Evolutionary conservation across 2,113 vertebrate genomes (phyloP).

Genomic region (Ochotona princeps): DNA sequence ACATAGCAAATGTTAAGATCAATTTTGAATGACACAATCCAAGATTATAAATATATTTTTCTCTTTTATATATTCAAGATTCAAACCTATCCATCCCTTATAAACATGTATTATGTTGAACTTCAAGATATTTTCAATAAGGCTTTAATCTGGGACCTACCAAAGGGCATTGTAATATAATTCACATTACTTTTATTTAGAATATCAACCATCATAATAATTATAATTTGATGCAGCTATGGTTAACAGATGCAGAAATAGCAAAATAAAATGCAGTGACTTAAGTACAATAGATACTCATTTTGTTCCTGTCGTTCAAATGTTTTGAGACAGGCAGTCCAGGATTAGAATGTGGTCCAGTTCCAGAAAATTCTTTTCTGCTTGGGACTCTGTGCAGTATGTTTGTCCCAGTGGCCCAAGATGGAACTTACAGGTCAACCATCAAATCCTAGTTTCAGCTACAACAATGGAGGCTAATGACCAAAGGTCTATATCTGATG

Average conservation of each 20-base stretch:
- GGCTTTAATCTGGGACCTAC: background rate
- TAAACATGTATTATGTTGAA: background rate
- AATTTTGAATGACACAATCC: background rate
- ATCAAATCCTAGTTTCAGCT: background rate
- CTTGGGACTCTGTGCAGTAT: background rate
- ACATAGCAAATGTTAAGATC: conserved; percentile 18
- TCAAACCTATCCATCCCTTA: background rate
- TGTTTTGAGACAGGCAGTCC: background rate
- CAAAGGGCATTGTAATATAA: background rate
- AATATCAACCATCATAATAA: background rate
- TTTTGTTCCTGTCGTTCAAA: background rate
- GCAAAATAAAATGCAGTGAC: background rate
- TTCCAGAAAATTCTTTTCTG: background rate
- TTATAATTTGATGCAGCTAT: background rate
- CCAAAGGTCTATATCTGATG: background rate
- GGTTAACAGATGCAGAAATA: background rate
- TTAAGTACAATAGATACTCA: background rate
- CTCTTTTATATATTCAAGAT: background rate
- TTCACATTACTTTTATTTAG: background rate
- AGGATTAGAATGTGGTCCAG: no score
- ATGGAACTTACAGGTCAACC: background rate
- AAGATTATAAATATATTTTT: background rate
- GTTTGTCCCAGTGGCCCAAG: background rate
- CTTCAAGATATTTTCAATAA: background rate
- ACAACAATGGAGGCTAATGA: background rate